Evolutionary conservation across 2,797 vertebrate genomes (phyloP), one percentile per base, ranked within the genome.

Genomic region (Percopsis omiscomaycus): DNA sequence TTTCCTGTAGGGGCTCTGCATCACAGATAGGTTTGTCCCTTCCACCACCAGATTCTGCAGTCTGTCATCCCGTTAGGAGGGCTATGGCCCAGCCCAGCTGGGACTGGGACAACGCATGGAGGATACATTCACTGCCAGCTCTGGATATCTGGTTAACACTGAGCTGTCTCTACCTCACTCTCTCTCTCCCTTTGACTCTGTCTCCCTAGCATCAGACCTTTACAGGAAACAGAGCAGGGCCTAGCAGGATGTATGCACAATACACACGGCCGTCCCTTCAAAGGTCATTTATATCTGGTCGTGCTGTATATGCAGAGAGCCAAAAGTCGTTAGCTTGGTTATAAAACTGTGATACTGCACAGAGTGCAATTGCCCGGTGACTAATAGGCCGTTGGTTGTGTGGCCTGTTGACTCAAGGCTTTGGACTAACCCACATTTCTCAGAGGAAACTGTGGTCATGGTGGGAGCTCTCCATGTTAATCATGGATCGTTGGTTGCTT

Each of bases 401-500:
- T 55, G 83, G 83, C 75, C 76, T 88, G 89, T 89, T 90, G 85
- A 90, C 84, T 88, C 84, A 84, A 84, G 87, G 79, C 79, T 88
- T 90, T 88, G 80, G 79, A 69, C 83, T 75, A 64, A 81, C 79
- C 85, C 87, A 75, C 86, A 84, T 82, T 88, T 89, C 82, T 90
- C 80, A 84, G 86, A 88, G 89, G 88, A 91, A 91, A 88, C 79
- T 89, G 92, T 88, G 89, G 91, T 89, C 85, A 80, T 76, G 67
- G 83, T 82, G 88, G 88, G 85, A 89, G 88, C 86, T 89, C 82
- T 90, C 66, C 82, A 68, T 86, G 84, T 87, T 90, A 87, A 89
- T 90, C 86, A 84, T 77, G 83, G 84, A 87, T 86, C 82, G 88
- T 74, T 85, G 82, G 78, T 79, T 76, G 70, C 81, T 90, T 89